phyloP scores from a whole-genome alignment of 1,140 invertebrate species.

The Coelopa frigida region DNA sequence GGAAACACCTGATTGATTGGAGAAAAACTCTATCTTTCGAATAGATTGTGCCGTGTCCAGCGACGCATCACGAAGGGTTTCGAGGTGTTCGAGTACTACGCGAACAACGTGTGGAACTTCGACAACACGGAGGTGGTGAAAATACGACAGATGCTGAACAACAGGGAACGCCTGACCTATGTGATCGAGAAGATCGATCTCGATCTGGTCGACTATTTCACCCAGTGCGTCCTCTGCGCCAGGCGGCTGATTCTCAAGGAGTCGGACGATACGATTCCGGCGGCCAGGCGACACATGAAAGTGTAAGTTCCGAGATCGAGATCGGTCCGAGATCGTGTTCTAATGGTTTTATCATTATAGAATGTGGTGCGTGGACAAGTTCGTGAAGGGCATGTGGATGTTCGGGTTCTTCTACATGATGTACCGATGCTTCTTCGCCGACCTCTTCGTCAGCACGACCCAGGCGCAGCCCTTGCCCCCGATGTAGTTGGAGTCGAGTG shows the following conservation, averaged over 20 bases:
- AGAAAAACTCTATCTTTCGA: no score
- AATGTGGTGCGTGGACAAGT: slow-evolving; percentile 41
- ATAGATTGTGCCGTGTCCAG: slow-evolving; percentile 68
- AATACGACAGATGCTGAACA: slow-evolving; percentile 55
- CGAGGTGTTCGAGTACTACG: slow-evolving; percentile 79
- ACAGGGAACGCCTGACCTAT: slow-evolving; percentile 56
- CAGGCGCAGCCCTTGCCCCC: slow-evolving; percentile 6
- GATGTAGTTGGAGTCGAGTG: background rate
- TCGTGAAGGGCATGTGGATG: slow-evolving; percentile 34
- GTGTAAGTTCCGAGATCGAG: slow-evolving; percentile 50
- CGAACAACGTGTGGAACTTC: slow-evolving; percentile 80
- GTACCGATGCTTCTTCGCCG: slow-evolving; percentile 33
- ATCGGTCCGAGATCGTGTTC: background rate
- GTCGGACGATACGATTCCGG: slow-evolving; percentile 72
- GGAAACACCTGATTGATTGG: no score
- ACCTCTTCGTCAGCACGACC: slow-evolving; percentile 12
- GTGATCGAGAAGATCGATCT: slow-evolving; percentile 63
- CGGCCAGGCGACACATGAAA: slow-evolving; percentile 68
- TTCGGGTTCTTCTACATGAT: slow-evolving; percentile 31
- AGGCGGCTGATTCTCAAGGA: slow-evolving; percentile 75
- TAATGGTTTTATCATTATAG: slow-evolving; percentile 16
- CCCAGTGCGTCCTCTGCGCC: slow-evolving; percentile 62
- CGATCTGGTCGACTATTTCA: slow-evolving; percentile 66
- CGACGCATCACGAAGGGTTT: slow-evolving; percentile 72
- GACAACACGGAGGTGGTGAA: slow-evolving; percentile 50